Base-by-base conservation (phyloP, 1,140 invertebrate species). In the Eurytemora carolleeae region DNA sequence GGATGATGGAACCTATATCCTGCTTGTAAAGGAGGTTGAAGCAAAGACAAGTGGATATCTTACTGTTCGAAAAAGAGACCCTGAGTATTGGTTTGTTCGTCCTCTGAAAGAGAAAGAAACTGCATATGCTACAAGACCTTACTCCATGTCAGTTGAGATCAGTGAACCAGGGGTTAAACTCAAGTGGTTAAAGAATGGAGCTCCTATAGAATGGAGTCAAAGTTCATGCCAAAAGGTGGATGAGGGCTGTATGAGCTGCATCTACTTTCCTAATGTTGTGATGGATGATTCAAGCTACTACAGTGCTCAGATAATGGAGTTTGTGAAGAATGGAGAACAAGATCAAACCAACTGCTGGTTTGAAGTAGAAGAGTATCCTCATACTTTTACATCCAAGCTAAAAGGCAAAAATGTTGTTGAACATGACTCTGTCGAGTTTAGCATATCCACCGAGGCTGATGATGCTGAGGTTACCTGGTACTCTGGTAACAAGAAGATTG, bases 1-100 rank as follows among this genome's bases (percentile, higher is more conserved):
- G 69, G 95, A 99, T 71, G 88, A 84, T 65, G 96, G 93, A 64
- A 94, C 92, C 77, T 97, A 96, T 44, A 44, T 44, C n/a, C n/a
- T 44, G 31, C n/a, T 44, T 7, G 31, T 44, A 44, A 44, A n/a
- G n/a, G 31, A 44, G n/a, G 31, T 44, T 44, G 31, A 44, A 12
- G 31, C 31, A 12, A 44, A 44, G n/a, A 44, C 31, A 44, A 44
- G 31, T n/a, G 7, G 31, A 7, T 44, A 44, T 44, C 7, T 44
- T 12, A 44, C 31, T 44, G 31, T 44, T n/a, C 7, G 69, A 79
- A 93, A 96, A 74, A 86, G 93, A 58, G 91, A 95, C 74, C 91
- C 92, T 16, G 82, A 84, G 1, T 98, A 93, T 70, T 83, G 81
- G 52, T 98, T 98, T 75, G 82, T 84, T 0, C 92, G 90, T 74